Evolutionary conservation across 2,888 invertebrate genomes (phyloP), one percentile per base, ranked within the genome.

Genomic region (Acanthosepion lycidas): DNA sequence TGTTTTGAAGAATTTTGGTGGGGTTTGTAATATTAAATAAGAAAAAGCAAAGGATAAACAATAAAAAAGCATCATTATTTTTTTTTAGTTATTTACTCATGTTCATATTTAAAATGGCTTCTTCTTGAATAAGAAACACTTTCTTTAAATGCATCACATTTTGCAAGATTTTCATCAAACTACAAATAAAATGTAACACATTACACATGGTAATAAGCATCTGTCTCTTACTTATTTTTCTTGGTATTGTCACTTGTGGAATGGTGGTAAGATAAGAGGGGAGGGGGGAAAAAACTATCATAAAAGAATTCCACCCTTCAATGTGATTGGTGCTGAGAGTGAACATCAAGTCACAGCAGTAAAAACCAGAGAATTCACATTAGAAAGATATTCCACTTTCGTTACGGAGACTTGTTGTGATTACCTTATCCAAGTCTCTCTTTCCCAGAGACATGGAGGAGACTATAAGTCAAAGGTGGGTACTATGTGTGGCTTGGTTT

Each of bases 381-480:
- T 28, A 64, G 64, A 64, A 78, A n/a, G n/a, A 78, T 78, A 78
- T 78, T 78, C 18, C 78, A 78, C 78, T n/a, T 78, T 78, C 78
- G 78, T 78, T 28, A 78, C 78, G 78, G 28, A n/a, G 78, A 78
- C 78, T 78, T 78, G 78, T 78, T 78, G 78, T 78, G 78, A 78
- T 78, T 78, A 78, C 78, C 78, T 78, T 78, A 78, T 78, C 78
- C 78, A 78, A n/a, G 78, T 78, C n/a, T 78, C 28, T 78, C 78
- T 12, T 78, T n/a, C n/a, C 78, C 28, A 78, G 78, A n/a, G 15
- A 28, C n/a, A 78, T 78, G 78, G 78, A 78, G 59, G 78, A 78
- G 78, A 78, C 28, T 78, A 78, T 28, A 59, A 59, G 59, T 59
- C 59, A 59, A 59, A 59, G 59, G 59, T 59, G 59, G 59, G 59